Base-by-base conservation (phyloP, 1,140 invertebrate genomes). In the Chelonus insularis region DNA sequence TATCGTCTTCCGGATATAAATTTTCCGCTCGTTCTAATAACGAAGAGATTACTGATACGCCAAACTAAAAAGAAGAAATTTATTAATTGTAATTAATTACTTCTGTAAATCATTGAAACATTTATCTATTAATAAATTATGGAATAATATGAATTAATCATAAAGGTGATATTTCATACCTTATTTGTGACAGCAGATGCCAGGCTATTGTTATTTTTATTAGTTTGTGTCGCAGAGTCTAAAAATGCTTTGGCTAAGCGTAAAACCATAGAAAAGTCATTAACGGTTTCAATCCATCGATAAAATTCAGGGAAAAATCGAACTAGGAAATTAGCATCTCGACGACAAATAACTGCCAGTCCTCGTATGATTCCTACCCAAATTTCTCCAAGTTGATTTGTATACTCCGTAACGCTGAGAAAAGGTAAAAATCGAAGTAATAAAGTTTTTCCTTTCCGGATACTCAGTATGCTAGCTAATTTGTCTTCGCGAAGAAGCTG, bases 391-490 rank as follows among this genome's bases (percentile, higher is more conserved):
- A 84, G 72, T 48, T 84, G 72, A 54, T 65, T 70, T 37, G 74
- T 72, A 66, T 83, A 75, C 57, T 81, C 74, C n/a, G 69, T 77
- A 11, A 77, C 70, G 50, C 73, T 77, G 57, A 85, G 68, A 21
- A 79, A 84, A 21, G 85, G 82, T 69, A 88, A 77, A 60, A 87
- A 77, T 64, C 87, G 80, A 23, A 86, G 72, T 41, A 87, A 71
- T 41, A 88, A 73, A 65, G 81, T 84, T 85, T 89, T 88, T 72
- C 89, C 90, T 70, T 91, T 91, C 61, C 89, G 83, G 51, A 91
- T 87, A 67, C 84, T 86, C 63, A 91, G 75, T 81, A 89, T 86
- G 67, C 85, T 84, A 6, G 83, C 72, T 63, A 91, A 80, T 70
- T 89, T 84, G 54, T 89, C 88, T 6, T 88, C 86, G 63, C 86